phyloP scores from a whole-genome alignment of 2,888 invertebrate species.

The Leucoptera coffeella region DNA sequence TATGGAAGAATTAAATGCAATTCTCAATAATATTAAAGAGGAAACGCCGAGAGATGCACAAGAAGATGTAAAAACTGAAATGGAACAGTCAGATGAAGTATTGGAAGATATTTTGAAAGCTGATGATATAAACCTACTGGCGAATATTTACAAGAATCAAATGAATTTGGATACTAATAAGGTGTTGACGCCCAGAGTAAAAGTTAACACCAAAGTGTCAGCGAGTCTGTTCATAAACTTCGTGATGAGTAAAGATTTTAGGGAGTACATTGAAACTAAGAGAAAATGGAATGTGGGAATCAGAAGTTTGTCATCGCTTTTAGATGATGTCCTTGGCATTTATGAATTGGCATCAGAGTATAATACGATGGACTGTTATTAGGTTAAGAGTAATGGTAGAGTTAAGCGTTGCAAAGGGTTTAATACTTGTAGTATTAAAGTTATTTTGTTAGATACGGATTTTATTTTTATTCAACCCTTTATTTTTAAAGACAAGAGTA shows the following conservation, averaged over 20 bases:
- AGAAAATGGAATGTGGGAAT: constrained; percentile 61
- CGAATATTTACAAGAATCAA: constrained; percentile 55
- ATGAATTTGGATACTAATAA: constrained; percentile 20
- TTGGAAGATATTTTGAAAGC: constrained; percentile 61
- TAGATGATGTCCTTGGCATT: constrained; percentile 67
- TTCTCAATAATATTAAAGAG: constrained; percentile 14
- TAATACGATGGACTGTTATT: constrained; percentile 69
- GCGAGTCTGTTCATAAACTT: constrained; percentile 57
- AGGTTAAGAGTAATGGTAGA: too few species aligned
- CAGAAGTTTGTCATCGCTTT: constrained; percentile 61
- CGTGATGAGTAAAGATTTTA: constrained; percentile 53
- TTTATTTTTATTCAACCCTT: too few species aligned
- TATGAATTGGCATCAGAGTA: constrained; percentile 48
- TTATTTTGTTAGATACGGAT: too few species aligned
- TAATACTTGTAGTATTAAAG: too few species aligned
- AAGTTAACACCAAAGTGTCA: constrained; percentile 21
- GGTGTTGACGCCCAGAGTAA: constrained; percentile 14
- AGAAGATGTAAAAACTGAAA: not conserved
- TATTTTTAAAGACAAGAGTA: too few species aligned
- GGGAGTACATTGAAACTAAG: constrained; percentile 53
- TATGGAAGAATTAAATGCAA: constrained; percentile 14
- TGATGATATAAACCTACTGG: constrained; percentile 56
- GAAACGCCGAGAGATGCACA: constrained; percentile 9
- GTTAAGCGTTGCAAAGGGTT: too few species aligned
- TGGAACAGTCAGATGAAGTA: constrained; percentile 32